phyloP scores from a whole-genome alignment of 2,888 invertebrate species.

The Sinotaia quadrata region DNA sequence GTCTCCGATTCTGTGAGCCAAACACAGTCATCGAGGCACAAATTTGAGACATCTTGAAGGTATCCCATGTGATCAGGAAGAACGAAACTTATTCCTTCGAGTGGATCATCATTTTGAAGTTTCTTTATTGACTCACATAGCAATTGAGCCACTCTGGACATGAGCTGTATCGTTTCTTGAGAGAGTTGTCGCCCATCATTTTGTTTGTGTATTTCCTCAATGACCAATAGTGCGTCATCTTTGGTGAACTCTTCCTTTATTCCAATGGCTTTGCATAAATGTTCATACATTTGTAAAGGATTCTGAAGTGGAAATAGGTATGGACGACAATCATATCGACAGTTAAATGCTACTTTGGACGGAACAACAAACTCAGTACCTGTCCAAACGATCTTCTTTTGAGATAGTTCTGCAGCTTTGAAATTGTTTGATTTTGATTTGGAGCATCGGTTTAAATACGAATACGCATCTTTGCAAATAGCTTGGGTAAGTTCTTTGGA shows the following conservation, averaged over 20 bases:
- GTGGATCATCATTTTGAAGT: background rate
- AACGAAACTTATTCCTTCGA: background rate
- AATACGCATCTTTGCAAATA: background rate
- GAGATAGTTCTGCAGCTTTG: too few species aligned
- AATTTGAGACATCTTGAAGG: slow-evolving; percentile 23
- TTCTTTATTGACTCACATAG: background rate
- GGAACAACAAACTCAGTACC: slow-evolving; percentile 2
- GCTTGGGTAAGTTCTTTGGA: background rate
- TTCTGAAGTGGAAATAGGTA: slow-evolving; percentile 17
- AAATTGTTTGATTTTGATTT: too few species aligned
- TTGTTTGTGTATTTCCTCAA: background rate
- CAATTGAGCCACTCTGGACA: slow-evolving; percentile 4
- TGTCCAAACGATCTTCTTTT: slow-evolving; percentile 1
- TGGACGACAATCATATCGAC: slow-evolving; percentile 29
- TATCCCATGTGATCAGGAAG: slow-evolving; percentile 22
- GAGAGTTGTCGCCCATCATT: background rate
- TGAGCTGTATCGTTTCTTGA: background rate
- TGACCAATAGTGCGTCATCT: background rate
- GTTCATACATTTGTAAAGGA: background rate
- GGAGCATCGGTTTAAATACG: background rate
- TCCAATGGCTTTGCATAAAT: background rate
- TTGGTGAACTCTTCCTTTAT: background rate
- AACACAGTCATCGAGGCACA: slow-evolving; percentile 52
- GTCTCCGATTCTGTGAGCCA: slow-evolving; percentile 42
- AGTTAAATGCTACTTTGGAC: background rate